Conservation (phyloP, 2,888 invertebrate genomes). For the Parthenolecanium corni region DNA sequence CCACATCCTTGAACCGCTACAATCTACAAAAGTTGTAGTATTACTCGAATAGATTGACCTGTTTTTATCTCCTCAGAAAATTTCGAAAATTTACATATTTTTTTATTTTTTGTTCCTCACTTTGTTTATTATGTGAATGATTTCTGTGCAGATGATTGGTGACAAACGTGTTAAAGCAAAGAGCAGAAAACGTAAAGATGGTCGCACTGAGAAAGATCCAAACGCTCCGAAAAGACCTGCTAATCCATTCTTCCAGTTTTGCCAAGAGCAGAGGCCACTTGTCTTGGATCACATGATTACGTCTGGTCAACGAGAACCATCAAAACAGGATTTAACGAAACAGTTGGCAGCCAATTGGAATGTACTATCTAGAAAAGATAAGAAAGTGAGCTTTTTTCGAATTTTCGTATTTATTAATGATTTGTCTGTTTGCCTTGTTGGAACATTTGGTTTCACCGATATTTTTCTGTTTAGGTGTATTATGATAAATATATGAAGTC, state of each 20-base stretch:
- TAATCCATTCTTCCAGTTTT: slow-evolving; percentile 70
- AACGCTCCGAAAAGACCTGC: slow-evolving; percentile 68
- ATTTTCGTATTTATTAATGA: background rate
- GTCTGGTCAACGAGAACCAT: slow-evolving; percentile 54
- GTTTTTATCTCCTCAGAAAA: background rate
- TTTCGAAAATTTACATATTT: background rate
- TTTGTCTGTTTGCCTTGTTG: background rate
- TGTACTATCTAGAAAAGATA: slow-evolving; percentile 54
- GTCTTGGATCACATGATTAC: slow-evolving; percentile 43
- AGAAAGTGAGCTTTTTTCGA: slow-evolving; percentile 47
- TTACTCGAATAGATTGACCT: no score
- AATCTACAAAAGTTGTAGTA: no score
- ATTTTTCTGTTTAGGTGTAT: slow-evolving; percentile 46
- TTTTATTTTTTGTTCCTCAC: background rate
- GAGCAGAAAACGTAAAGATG: slow-evolving; percentile 47
- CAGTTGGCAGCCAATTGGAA: slow-evolving; percentile 65
- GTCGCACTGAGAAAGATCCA: slow-evolving; percentile 55
- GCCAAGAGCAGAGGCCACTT: slow-evolving; percentile 63
- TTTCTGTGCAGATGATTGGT: background rate
- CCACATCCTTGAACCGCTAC: no score
- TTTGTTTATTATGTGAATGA: no score
- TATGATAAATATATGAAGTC: slow-evolving; percentile 61
- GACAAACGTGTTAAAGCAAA: slow-evolving; percentile 16
- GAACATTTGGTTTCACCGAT: background rate
- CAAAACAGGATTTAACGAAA: slow-evolving; percentile 62